Conservation (phyloP, 1,140 invertebrate species). For the Eulimnadia texana region DNA sequence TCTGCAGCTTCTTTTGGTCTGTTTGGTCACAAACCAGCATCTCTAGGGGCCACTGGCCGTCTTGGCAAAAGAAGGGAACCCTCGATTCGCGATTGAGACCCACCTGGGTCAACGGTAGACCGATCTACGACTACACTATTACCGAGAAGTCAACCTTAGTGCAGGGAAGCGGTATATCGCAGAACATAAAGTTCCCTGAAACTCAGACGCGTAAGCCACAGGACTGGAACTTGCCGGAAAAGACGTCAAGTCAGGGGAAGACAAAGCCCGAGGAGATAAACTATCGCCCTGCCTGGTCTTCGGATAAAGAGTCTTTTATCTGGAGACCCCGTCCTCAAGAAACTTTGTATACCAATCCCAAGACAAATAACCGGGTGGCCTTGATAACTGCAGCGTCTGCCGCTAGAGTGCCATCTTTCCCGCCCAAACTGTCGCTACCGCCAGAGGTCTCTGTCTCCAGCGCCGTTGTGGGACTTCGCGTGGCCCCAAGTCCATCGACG, state of each 20-base stretch:
- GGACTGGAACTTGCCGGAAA: not conserved
- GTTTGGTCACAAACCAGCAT: no score
- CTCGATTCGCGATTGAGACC: not conserved
- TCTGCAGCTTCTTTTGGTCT: no score
- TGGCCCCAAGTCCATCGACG: constrained; percentile 8
- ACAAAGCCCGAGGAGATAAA: not conserved
- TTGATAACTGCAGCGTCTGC: not conserved
- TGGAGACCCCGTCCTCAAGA: not conserved
- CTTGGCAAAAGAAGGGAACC: not conserved
- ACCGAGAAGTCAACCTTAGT: not conserved
- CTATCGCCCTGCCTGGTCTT: not conserved
- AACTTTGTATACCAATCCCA: not conserved
- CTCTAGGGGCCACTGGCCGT: not conserved
- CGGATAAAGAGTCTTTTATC: not conserved
- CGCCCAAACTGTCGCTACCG: not conserved
- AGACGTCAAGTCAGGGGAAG: not conserved
- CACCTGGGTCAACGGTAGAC: constrained; percentile 8
- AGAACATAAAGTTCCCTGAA: not conserved
- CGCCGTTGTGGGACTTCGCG: not conserved
- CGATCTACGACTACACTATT: not conserved
- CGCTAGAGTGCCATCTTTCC: not conserved
- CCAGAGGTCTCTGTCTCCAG: constrained; percentile 10
- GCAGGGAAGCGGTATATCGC: not conserved
- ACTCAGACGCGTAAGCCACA: not conserved
- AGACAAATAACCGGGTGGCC: not conserved